phyloP scores from a whole-genome alignment of 2,888 invertebrate species.

The Escarpia spicata region DNA sequence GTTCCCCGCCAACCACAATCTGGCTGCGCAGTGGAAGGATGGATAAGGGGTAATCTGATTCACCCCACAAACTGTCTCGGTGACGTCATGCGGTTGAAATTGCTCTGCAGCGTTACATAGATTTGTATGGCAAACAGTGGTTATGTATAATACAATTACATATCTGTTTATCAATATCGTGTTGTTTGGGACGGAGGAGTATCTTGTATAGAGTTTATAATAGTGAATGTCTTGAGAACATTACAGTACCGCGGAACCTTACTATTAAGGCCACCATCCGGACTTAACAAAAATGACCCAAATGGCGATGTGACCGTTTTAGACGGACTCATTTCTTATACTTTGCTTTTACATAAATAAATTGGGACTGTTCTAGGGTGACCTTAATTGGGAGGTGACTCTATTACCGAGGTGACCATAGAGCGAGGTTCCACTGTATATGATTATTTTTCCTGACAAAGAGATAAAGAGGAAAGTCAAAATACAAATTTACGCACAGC shows the following conservation, averaged over 20 bases:
- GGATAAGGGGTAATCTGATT: background rate
- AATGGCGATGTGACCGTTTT: too few species aligned
- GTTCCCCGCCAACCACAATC: background rate
- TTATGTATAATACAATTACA: background rate
- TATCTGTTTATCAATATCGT: background rate
- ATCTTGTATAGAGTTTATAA: background rate
- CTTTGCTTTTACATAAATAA: too few species aligned
- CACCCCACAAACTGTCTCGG: background rate
- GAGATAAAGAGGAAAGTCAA: background rate
- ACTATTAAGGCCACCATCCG: too few species aligned
- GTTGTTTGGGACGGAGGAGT: background rate
- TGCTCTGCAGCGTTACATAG: background rate
- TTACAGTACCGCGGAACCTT: too few species aligned
- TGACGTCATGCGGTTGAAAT: background rate
- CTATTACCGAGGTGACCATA: too few species aligned
- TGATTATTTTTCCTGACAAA: too few species aligned
- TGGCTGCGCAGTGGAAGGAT: background rate
- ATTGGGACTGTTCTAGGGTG: too few species aligned
- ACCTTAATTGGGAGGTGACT: too few species aligned
- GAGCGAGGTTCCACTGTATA: too few species aligned
- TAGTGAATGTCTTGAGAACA: too few species aligned
- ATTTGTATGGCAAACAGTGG: background rate
- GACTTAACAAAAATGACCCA: too few species aligned
- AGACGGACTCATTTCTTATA: too few species aligned
- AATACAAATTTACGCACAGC: background rate